phyloP scores from a whole-genome alignment of 37 sponge, comb jelly and placozoan genomes.

The Ianthella basta region DNA sequence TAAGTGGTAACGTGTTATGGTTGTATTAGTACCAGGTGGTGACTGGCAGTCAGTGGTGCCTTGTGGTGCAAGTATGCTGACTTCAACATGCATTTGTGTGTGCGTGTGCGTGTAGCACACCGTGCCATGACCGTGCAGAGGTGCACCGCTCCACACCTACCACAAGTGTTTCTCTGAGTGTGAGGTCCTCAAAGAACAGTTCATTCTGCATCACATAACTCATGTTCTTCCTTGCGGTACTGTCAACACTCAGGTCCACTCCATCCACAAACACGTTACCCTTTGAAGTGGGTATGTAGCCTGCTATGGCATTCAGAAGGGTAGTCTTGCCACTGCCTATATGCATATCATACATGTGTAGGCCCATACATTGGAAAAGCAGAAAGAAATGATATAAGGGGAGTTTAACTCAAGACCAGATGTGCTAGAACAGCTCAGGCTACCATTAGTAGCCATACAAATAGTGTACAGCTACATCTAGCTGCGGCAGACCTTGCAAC shows the following conservation, averaged over 20 bases:
- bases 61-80: background rate
- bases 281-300: slow-evolving; percentile 28
- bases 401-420: too few relatives aligned
- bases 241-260: slow-evolving; percentile 39
- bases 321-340: slow-evolving; percentile 85
- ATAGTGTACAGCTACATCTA: too few relatives aligned
- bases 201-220: slow-evolving; percentile 86
- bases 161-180: slow-evolving; percentile 72
- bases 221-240: slow-evolving; percentile 41
- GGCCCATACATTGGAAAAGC: too few relatives aligned
- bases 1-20: too few relatives aligned
- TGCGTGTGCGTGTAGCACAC: too few relatives aligned
- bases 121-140: too few relatives aligned
- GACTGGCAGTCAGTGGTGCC: too few relatives aligned
- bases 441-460: too few relatives aligned
- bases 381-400: too few relatives aligned
- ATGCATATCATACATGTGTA: background rate
- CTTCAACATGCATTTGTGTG: background rate
- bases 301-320: slow-evolving; percentile 74
- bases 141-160: slow-evolving; percentile 44
- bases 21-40: too few relatives aligned
- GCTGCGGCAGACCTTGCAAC: too few relatives aligned
- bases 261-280: slow-evolving; percentile 66
- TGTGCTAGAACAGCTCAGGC: too few relatives aligned
- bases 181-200: slow-evolving; percentile 79